phyloP scores from a whole-genome alignment of 2,113 vertebrate genomes.

The Festucalex cinctus region DNA sequence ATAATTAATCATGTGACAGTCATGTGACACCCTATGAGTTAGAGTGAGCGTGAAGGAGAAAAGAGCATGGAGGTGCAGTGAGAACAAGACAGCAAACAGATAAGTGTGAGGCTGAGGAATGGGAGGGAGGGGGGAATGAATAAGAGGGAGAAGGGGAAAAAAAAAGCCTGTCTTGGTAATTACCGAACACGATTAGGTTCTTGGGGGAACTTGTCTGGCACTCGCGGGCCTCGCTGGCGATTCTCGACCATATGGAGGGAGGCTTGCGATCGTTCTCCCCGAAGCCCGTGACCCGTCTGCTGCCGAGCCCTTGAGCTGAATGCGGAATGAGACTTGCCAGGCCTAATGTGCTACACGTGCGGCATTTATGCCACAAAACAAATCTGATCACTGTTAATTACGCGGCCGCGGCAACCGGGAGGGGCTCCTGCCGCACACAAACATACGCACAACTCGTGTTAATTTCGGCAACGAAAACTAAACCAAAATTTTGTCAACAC shows the following conservation, averaged over 20 bases:
- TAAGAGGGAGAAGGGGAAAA: constrained; percentile 1
- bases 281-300: constrained; percentile 98
- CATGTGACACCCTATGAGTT: too few relatives aligned
- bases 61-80: constrained; percentile 41
- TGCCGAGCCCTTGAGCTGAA: constrained; percentile 97
- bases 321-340: constrained; percentile 90
- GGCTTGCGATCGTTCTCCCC: constrained; percentile 95
- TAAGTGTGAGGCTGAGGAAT: constrained; percentile 23
- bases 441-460: not conserved
- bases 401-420: constrained; percentile 93
- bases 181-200: constrained; percentile 99
- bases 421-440: constrained; percentile 26
- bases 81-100: constrained; percentile 34
- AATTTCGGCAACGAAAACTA: too few relatives aligned
- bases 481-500: too few relatives aligned
- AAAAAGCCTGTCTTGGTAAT: constrained; percentile 84
- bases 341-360: constrained; percentile 98
- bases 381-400: constrained; percentile 99
- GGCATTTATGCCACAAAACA: constrained; percentile 99
- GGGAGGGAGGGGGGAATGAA: constrained; percentile 2
- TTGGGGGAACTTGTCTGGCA: constrained; percentile 98
- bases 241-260: constrained; percentile 99
- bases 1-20: too few relatives aligned
- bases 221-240: constrained; percentile 84
- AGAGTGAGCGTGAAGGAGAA: constrained; percentile 15